Percentiles rank a stretch among this genome's conserved stretches.
phyloP scores from a whole-genome alignment of 2,113 vertebrate genomes.

The Pteruthius melanotis region DNA sequence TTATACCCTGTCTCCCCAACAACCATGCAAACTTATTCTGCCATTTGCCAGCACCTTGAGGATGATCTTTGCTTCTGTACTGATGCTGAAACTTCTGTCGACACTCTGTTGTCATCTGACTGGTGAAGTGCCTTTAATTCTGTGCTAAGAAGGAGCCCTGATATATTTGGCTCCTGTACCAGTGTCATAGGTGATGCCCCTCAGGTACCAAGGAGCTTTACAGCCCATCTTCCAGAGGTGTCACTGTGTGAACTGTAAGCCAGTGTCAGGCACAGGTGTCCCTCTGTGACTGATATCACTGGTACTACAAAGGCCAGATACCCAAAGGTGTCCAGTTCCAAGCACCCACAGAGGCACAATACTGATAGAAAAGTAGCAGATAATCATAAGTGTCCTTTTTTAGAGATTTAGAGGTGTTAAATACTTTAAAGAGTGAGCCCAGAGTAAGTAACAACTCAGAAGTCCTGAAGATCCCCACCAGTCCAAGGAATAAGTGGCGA shows the following conservation, averaged over 20 bases:
- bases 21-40: not conserved
- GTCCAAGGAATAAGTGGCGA: not conserved
- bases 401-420: not conserved
- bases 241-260: not conserved
- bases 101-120: not conserved
- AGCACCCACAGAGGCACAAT: not conserved
- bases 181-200: not conserved
- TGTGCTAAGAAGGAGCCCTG: not conserved
- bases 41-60: not conserved
- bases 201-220: not conserved
- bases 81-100: not conserved
- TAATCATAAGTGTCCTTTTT: not conserved
- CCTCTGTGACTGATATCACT: not conserved
- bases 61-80: not conserved
- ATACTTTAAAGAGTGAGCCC: not conserved
- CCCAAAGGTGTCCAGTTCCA: not conserved
- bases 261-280: not conserved
- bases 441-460: not conserved
- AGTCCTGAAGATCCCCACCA: not conserved
- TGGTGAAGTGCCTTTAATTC: not conserved
- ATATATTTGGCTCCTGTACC: not conserved
- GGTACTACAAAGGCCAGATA: not conserved
- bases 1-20: rapidly evolving
- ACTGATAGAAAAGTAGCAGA: not conserved
- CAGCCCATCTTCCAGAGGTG: not conserved